These are phyloP conservation scores for Mythimna vitellina DNA, from an alignment of 2,888 invertebrate genomes.

Conservation along the genomic window DNA sequence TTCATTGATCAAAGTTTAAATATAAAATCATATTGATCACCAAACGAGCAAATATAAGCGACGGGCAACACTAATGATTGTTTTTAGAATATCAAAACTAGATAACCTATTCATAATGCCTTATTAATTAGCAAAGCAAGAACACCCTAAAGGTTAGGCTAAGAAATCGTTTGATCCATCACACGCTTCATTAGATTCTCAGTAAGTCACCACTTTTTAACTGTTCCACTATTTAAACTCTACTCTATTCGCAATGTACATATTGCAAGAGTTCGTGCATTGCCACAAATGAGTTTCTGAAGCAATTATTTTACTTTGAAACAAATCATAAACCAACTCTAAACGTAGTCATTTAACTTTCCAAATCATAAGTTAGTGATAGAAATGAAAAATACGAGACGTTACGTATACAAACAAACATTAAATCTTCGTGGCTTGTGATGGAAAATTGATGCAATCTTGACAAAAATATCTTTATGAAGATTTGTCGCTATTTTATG, in stretches of 20 bases:
- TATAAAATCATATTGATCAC: neutral
- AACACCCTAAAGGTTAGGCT: neutral
- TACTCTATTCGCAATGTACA: conserved; percentile 31
- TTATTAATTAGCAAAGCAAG: neutral
- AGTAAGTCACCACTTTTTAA: conserved; percentile 28
- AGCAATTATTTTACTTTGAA: conserved; percentile 53
- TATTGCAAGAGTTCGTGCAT: conserved; percentile 54
- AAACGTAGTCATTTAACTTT: conserved; percentile 20
- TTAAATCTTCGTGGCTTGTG: neutral
- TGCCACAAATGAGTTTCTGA: conserved; percentile 50
- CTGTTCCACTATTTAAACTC: conserved; percentile 24
- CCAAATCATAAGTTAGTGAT: conserved; percentile 5
- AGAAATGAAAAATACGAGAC: conserved; percentile 1
- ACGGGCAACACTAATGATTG: neutral
- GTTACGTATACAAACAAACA: conserved; percentile 10
- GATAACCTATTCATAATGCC: neutral
- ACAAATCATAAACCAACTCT: conserved; percentile 27
- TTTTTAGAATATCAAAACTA: neutral
- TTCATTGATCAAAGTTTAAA: conserved; percentile 14
- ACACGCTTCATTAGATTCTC: conserved; percentile 6
- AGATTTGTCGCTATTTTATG: neutral
- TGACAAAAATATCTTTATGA: neutral
- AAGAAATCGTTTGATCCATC: neutral
- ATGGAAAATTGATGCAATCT: conserved; percentile 6
- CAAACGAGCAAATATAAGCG: neutral